Evolutionary conservation across 1,140 invertebrate genomes (phyloP).

Genomic region (Holcopasites calliopsidis): DNA sequence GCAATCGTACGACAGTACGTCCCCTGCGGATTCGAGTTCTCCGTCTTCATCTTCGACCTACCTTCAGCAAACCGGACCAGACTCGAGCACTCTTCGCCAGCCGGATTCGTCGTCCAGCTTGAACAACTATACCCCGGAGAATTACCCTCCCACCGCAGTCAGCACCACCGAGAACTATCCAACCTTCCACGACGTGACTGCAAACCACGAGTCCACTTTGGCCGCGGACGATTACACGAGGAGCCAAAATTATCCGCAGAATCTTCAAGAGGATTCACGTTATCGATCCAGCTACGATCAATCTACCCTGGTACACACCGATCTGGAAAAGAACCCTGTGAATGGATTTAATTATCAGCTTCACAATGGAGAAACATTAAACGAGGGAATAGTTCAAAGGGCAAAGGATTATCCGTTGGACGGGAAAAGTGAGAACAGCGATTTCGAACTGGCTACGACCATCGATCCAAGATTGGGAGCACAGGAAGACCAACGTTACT

Average conservation of each 20-base stretch:
- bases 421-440: conserved; percentile 61
- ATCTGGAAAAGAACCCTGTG: conserved; percentile 64
- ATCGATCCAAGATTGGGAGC: conserved; percentile 41
- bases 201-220: conserved; percentile 31
- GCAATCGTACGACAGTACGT: conserved; percentile 45
- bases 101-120: conserved; percentile 10
- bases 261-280: conserved; percentile 42
- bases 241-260: conserved; percentile 58
- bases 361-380: conserved; percentile 35
- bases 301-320: conserved; percentile 41
- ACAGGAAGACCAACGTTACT: conserved; percentile 54
- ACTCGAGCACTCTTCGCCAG: conserved; percentile 10
- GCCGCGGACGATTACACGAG: conserved; percentile 58
- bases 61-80: not conserved
- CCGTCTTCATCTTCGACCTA: no score
- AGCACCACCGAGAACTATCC: conserved; percentile 65
- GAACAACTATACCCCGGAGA: conserved; percentile 61
- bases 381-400: conserved; percentile 34
- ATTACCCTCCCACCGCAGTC: conserved; percentile 58
- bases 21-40: conserved; percentile 41
- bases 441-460: conserved; percentile 60
- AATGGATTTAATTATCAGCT: conserved; percentile 74
- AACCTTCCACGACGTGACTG: conserved; percentile 16
- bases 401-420: conserved; percentile 62
- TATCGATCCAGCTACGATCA: conserved; percentile 50